Conservation (phyloP, 2,888 invertebrate species). For the Aphidoletes aphidimyza region DNA sequence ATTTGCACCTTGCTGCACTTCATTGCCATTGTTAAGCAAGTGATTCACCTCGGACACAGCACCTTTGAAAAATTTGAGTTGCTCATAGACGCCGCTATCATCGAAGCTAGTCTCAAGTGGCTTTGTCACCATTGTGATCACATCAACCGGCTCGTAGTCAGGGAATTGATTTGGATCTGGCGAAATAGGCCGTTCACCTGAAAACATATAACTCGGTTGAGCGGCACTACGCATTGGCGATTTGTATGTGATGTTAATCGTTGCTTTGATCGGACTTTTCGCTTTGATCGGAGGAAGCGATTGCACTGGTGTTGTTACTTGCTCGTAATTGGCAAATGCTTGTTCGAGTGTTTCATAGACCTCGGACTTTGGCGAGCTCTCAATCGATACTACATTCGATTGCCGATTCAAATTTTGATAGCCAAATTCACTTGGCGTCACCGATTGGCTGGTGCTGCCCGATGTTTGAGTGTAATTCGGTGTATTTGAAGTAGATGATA, state of each 20-base stretch:
- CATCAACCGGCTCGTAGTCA: constrained; percentile 71
- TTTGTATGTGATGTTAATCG: constrained; percentile 78
- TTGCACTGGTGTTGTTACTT: constrained; percentile 64
- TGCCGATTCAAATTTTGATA: constrained; percentile 66
- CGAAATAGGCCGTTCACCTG: constrained; percentile 14
- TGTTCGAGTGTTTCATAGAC: constrained; percentile 62
- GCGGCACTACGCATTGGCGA: constrained; percentile 69
- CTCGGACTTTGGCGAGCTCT: constrained; percentile 64
- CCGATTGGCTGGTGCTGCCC: constrained; percentile 67
- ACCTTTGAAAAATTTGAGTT: constrained; percentile 79
- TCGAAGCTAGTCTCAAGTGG: constrained; percentile 72
- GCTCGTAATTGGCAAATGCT: constrained; percentile 60
- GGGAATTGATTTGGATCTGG: constrained; percentile 59
- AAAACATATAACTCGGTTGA: constrained; percentile 1
- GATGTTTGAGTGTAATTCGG: constrained; percentile 63
- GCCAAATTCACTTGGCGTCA: constrained; percentile 66
- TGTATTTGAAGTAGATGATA: constrained; percentile 62
- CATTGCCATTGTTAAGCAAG: constrained; percentile 64
- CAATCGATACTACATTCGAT: constrained; percentile 65
- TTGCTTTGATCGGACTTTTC: constrained; percentile 74
- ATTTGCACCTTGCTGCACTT: constrained; percentile 29
- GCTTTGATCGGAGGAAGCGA: constrained; percentile 67
- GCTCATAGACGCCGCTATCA: constrained; percentile 73
- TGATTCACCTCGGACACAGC: constrained; percentile 81
- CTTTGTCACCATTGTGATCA: constrained; percentile 60